Evolutionary conservation across 2,797 vertebrate genomes (phyloP).

Genomic region (Oreortyx pictus): DNA sequence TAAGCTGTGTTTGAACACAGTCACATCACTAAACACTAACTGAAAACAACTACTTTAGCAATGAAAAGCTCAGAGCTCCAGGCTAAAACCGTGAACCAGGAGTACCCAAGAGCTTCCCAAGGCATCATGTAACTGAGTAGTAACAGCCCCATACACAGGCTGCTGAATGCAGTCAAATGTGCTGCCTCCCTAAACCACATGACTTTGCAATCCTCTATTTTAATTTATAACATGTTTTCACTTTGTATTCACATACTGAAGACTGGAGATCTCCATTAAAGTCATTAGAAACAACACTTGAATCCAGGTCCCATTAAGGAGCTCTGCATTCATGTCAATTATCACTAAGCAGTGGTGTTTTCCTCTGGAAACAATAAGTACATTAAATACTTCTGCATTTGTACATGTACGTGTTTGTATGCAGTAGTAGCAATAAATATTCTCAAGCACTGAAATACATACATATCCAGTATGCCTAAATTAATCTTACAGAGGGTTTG

Average conservation of each 20-base stretch:
- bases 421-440: not conserved
- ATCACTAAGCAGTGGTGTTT: not conserved
- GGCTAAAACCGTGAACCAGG: not conserved
- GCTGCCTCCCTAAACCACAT: not conserved
- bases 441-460: not conserved
- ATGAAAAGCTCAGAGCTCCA: not conserved
- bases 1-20: not conserved
- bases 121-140: not conserved
- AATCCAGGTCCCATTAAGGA: not conserved
- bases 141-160: not conserved
- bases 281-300: not conserved
- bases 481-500: conserved; percentile 16
- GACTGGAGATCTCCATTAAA: not conserved
- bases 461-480: not conserved
- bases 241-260: not conserved
- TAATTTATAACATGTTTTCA: not conserved
- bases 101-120: not conserved
- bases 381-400: not conserved
- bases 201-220: not conserved
- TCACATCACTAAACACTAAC: not conserved
- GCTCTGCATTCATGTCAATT: not conserved
- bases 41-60: not conserved
- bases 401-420: not conserved
- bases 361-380: not conserved
- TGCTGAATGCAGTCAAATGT: not conserved